phyloP scores from a whole-genome alignment of 2,113 vertebrate genomes.

The Heterocephalus glaber region DNA sequence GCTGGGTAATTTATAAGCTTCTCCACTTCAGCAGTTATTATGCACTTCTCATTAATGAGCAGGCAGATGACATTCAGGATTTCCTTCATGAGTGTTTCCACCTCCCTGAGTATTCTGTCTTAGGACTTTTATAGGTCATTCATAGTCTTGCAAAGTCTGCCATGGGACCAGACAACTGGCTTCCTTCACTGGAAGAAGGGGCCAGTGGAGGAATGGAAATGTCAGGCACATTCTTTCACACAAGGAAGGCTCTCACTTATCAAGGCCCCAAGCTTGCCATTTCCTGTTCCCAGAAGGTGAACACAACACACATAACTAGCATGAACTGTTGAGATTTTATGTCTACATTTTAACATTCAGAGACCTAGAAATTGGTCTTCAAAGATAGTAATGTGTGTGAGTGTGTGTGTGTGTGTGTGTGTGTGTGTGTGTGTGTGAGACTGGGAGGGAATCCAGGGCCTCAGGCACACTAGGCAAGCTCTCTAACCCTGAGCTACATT shows the following conservation, averaged over 20 bases:
- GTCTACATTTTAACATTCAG: not conserved
- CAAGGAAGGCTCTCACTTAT: not conserved
- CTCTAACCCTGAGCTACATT: not conserved
- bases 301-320: not conserved
- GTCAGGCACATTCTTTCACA: not conserved
- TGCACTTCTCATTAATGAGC: conserved; percentile 60
- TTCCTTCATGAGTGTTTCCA: conserved; percentile 79
- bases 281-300: not conserved
- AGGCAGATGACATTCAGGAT: conserved; percentile 62
- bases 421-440: not conserved
- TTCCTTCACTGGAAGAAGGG: not conserved
- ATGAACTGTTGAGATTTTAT: not conserved
- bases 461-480: not conserved
- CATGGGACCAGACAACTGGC: not conserved
- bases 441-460: not conserved
- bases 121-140: conserved; percentile 55
- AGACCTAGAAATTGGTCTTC: not conserved
- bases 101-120: conserved; percentile 62
- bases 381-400: not conserved
- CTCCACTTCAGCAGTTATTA: conserved; percentile 80
- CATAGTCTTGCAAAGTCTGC: conserved; percentile 61
- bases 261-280: not conserved
- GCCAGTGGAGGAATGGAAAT: not conserved
- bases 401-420: not conserved
- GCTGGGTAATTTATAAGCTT: conserved; percentile 76